Base-by-base conservation (phyloP, 2,888 invertebrate genomes). In the Vanessa cardui region DNA sequence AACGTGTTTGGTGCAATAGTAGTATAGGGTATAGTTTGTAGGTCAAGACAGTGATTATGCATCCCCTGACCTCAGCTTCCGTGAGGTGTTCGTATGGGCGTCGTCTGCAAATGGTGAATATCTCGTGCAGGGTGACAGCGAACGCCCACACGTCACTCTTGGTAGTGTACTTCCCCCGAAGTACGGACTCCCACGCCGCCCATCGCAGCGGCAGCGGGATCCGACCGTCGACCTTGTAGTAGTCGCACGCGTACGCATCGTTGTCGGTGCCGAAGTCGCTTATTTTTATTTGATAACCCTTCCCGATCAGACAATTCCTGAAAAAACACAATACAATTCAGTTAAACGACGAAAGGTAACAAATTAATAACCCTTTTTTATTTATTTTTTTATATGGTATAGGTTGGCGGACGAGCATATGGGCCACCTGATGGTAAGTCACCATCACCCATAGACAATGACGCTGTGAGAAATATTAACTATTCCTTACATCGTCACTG, bases 81-180 rank as follows among this genome's bases (percentile, higher is more conserved):
- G 94, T 94, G 73, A 97, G 84, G 70, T 95, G 94, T 66, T 96
- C 95, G 86, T 95, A 98, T 0, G 98, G 98, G 69, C 95, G 94
- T 62, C 96, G 94, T 59, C 96, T 93, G 75, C 97, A 96, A 64
- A 96, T 93, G 12, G 96, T 96, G 79, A 97, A 93, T 68, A 98
- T 95, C 89, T 98, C 98, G 95, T 97, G 97, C 59, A 98, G 89
- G 0, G 97, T 97, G 21, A 98, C 96, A 0, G 96, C 98, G 86
- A 97, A 98, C 16, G 97, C 95, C 98, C 98, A 98, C 1, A 97
- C 97, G 85, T 98, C 98, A 80, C 96, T 97, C 87, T 97, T 97
- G 69, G 97, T 97, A 64, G 98, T 97, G 87, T 98, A 98, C 79
- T 96, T 96, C 21, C 96, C 97, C 80, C 95, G 85, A 73, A 96